Base-by-base conservation (phyloP, 2,888 invertebrate species). In the Spisula subtruncata region DNA sequence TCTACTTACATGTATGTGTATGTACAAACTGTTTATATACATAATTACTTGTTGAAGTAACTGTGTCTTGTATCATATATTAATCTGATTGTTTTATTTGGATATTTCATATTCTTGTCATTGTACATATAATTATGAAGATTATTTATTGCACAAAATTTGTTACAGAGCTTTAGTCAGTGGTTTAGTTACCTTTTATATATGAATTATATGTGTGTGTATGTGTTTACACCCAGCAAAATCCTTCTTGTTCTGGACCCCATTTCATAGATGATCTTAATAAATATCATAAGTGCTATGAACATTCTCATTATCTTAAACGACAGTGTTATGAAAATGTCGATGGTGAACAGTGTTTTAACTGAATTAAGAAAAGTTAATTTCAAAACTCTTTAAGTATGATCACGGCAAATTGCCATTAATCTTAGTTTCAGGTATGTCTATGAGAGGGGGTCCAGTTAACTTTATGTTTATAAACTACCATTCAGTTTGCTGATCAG, bases 71-170 rank as follows among this genome's bases (percentile, higher is more conserved):
- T 66, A 66, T 66, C 25, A 66, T 66, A 66, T 25, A n/a, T n/a
- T 66, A 66, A 66, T 66, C 60, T 66, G 60, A 66, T 66, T 66
- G 60, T 66, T 66, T 66, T 66, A 66, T 66, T 66, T 25, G 60
- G 60, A 66, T 66, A 66, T 66, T 66, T 60, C 5, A 25, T 66
- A 66, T 66, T 12, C n/a, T 66, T 66, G 60, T 66, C 60, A 66
- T 66, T 66, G 60, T 66, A 66, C 8, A 66, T 66, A 66, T 66
- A 6, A 66, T 25, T 66, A 66, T n/a, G n/a, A 66, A 66, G 25
- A 66, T 66, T 66, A 66, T 66, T 66, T 66, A 66, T 66, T 66
- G 60, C 60, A 66, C 60, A 66, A 1, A 66, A 66, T 25, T 66
- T 66, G 60, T 66, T 66, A 66, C 60, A 66, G 60, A 25, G 60